phyloP scores from a whole-genome alignment of 2,888 invertebrate genomes.

The Dusona sp. region DNA sequence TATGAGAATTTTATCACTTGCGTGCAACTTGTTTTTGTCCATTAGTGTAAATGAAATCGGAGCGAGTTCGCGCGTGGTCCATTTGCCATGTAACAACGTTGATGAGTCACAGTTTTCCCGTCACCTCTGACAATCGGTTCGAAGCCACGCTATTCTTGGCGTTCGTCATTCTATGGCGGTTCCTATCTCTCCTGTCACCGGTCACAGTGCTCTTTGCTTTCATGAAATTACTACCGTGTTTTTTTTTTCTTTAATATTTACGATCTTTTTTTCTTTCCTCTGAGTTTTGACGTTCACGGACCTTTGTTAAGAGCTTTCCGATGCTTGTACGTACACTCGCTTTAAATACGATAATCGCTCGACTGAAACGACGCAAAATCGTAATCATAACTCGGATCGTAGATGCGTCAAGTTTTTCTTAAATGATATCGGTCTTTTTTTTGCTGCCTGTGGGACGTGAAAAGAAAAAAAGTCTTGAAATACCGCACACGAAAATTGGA shows the following conservation, averaged over 20 bases:
- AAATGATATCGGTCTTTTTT: background rate
- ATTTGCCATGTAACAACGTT: slow-evolving; percentile 6
- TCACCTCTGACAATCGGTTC: slow-evolving; percentile 37
- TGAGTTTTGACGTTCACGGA: background rate
- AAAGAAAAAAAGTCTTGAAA: background rate
- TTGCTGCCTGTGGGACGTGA: background rate
- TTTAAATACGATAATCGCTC: background rate
- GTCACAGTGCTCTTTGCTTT: background rate
- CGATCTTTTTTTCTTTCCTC: background rate
- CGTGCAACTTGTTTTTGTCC: slow-evolving; percentile 7
- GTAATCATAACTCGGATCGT: background rate
- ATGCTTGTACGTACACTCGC: background rate
- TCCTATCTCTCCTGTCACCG: background rate
- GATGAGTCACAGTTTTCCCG: slow-evolving; percentile 41
- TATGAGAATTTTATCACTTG: background rate
- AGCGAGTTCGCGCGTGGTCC: slow-evolving; percentile 6
- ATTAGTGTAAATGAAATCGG: slow-evolving; percentile 17
- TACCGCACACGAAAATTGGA: background rate
- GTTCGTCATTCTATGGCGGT: background rate
- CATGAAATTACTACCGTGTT: background rate
- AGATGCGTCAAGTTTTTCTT: background rate
- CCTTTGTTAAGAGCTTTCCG: background rate
- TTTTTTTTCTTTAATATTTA: background rate
- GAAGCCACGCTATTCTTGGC: slow-evolving; percentile 20
- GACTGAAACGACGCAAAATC: background rate